phyloP scores from a whole-genome alignment of 1,140 invertebrate species.

The Drosophila kikkawai region DNA sequence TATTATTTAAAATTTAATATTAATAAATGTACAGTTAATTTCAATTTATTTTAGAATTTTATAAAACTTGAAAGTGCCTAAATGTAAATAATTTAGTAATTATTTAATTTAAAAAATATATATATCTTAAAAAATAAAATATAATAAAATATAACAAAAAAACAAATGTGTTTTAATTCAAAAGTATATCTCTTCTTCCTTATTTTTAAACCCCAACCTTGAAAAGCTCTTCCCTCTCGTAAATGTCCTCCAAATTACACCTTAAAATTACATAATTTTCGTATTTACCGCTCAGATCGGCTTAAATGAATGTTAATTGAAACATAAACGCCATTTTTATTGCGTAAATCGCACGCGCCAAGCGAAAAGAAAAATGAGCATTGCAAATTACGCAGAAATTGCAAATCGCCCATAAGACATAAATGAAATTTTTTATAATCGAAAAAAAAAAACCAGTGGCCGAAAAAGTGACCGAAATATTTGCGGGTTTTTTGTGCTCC shows the following conservation, averaged over 20 bases:
- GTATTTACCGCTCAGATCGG: constrained; percentile 3
- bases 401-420: constrained; percentile 79
- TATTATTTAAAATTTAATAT: too few species aligned
- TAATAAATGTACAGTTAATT: too few species aligned
- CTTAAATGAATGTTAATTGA: constrained; percentile 69
- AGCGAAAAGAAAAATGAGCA: constrained; percentile 36
- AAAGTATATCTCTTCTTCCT: not conserved
- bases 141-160: not conserved
- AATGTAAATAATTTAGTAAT: too few species aligned
- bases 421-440: constrained; percentile 83
- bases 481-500: constrained; percentile 25
- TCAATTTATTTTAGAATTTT: too few species aligned
- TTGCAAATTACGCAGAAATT: constrained; percentile 74
- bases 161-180: not conserved
- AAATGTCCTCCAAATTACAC: constrained; percentile 5
- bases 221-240: not conserved
- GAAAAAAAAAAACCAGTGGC: constrained; percentile 48
- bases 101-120: not conserved
- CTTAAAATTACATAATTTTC: constrained; percentile 52
- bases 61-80: too few species aligned
- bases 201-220: not conserved
- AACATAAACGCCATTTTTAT: constrained; percentile 77
- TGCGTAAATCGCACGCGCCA: constrained; percentile 75
- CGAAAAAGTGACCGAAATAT: constrained; percentile 35
- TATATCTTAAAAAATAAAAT: not conserved